phyloP scores from a whole-genome alignment of 2,113 vertebrate genomes.

The Coturnix japonica region DNA sequence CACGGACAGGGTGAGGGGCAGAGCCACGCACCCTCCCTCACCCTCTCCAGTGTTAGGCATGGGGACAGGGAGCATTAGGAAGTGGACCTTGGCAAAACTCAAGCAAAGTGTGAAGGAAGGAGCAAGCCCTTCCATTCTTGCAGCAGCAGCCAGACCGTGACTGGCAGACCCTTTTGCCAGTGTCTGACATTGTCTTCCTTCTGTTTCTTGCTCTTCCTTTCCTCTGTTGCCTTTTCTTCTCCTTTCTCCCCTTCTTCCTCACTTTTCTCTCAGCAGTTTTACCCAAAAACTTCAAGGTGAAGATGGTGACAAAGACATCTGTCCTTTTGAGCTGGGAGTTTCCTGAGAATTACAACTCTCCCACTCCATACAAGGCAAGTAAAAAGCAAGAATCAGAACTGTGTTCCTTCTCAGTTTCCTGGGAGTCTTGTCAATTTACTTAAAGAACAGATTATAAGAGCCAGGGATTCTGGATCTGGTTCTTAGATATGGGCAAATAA shows the following conservation, averaged over 20 bases:
- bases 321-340: constrained; percentile 96
- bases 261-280: constrained; percentile 84
- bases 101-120: constrained; percentile 54
- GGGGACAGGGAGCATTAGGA: constrained; percentile 28
- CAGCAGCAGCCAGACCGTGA: not conserved
- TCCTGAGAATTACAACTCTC: constrained; percentile 87
- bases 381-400: not conserved
- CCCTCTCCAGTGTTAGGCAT: not conserved
- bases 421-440: not conserved
- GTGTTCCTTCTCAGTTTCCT: not conserved
- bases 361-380: constrained; percentile 87
- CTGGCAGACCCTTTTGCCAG: not conserved
- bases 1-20: constrained; percentile 41
- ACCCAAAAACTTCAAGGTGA: constrained; percentile 98
- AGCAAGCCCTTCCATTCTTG: not conserved
- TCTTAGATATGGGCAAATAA: not conserved
- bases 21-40: not conserved
- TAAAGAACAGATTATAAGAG: not conserved
- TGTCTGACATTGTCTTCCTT: constrained; percentile 15
- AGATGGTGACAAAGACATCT: constrained; percentile 94
- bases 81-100: constrained; percentile 21
- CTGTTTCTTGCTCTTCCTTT: constrained; percentile 50
- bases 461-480: not conserved
- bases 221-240: constrained; percentile 55
- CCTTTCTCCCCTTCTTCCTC: constrained; percentile 51